phyloP scores from a whole-genome alignment of 2,888 invertebrate genomes.

The Herminia tarsipennalis region DNA sequence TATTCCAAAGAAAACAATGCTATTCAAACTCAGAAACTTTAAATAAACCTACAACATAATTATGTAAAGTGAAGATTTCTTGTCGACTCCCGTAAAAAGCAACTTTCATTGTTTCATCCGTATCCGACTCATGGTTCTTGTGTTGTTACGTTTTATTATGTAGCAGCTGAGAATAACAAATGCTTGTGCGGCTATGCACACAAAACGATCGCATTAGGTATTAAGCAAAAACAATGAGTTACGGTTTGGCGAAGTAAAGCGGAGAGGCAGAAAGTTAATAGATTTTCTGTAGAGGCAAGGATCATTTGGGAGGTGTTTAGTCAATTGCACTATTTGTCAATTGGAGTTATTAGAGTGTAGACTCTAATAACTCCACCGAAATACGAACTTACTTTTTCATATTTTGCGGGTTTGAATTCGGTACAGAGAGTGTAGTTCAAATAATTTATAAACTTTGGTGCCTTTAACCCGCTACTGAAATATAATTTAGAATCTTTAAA shows the following conservation, averaged over 20 bases:
- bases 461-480: too few species aligned
- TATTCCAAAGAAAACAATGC: slow-evolving; percentile 9
- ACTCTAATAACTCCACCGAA: too few species aligned
- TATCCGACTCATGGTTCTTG: slow-evolving; percentile 44
- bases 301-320: too few species aligned
- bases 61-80: slow-evolving; percentile 33
- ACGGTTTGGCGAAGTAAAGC: not conserved
- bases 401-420: too few species aligned
- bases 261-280: not conserved
- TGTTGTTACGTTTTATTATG: slow-evolving; percentile 38
- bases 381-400: too few species aligned
- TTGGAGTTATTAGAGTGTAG: too few species aligned
- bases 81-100: slow-evolving; percentile 29
- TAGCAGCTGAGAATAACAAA: slow-evolving; percentile 33
- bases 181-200: slow-evolving; percentile 28
- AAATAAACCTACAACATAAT: slow-evolving; percentile 19
- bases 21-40: slow-evolving; percentile 1
- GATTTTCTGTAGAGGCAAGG: too few species aligned
- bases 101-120: slow-evolving; percentile 43
- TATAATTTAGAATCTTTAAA: too few species aligned
- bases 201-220: slow-evolving; percentile 12
- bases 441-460: too few species aligned
- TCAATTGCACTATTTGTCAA: too few species aligned
- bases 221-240: slow-evolving; percentile 16
- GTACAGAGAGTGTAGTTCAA: too few species aligned